phyloP scores from a whole-genome alignment of 2,888 invertebrate genomes.

The Nomada lathburiana region DNA sequence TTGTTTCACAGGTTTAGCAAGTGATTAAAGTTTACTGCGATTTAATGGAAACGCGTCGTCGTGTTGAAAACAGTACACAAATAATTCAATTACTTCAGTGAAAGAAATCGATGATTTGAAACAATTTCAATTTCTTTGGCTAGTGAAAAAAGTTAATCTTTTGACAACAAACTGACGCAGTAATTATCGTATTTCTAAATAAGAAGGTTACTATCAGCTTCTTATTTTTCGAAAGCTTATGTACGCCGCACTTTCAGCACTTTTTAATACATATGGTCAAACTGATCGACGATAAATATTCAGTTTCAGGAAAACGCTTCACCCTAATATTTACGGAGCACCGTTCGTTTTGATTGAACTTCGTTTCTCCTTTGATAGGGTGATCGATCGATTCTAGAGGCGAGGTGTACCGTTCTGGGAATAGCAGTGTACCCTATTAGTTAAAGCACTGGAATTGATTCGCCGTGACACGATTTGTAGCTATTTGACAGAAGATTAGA shows the following conservation, averaged over 20 bases:
- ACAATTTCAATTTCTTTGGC: no score
- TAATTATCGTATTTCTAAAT: no score
- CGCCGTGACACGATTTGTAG: constrained; percentile 38
- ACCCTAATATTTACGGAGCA: constrained; percentile 41
- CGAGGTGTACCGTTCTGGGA: constrained; percentile 24
- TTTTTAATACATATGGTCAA: constrained; percentile 39
- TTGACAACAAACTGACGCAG: no score
- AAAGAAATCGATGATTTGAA: no score
- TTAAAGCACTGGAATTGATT: constrained; percentile 24
- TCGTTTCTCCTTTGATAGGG: constrained; percentile 37
- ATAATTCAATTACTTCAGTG: no score
- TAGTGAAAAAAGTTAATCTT: no score
- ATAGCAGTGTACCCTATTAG: constrained; percentile 57
- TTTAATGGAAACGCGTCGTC: neutral
- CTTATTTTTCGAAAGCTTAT: no score
- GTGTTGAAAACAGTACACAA: no score
- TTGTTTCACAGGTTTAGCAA: no score
- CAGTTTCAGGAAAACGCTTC: constrained; percentile 31
- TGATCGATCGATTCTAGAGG: constrained; percentile 41
- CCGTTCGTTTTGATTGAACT: constrained; percentile 38
- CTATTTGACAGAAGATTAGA: constrained; percentile 26
- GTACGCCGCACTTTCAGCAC: neutral
- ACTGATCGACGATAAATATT: constrained; percentile 28
- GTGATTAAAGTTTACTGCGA: no score
- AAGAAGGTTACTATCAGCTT: no score